phyloP scores from a whole-genome alignment of 92 coral and sea anemone species.

The Isaurus tuberculatus region DNA sequence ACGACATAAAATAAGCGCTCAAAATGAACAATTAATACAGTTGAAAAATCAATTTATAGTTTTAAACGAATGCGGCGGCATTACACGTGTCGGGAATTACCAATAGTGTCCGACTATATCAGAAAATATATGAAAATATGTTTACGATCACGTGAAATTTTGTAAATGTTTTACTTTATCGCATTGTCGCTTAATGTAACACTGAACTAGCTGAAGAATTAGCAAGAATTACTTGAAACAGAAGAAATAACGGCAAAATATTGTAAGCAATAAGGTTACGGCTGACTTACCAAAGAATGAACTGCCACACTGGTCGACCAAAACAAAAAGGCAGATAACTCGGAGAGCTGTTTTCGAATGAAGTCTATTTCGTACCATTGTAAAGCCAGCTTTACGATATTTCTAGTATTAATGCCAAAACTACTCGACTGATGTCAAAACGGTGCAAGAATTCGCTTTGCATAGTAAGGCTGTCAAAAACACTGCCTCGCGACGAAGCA shows the following conservation, averaged over 20 bases:
- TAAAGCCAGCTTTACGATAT: background rate
- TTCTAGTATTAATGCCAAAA: background rate
- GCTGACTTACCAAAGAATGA: background rate
- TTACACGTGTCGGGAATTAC: too few species aligned
- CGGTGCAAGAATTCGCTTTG: background rate
- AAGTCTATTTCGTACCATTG: background rate
- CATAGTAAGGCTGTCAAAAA: background rate
- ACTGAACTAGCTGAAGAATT: background rate
- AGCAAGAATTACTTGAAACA: background rate
- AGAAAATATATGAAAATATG: too few species aligned
- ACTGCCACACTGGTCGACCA: background rate
- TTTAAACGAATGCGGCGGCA: too few species aligned
- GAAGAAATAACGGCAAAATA: background rate
- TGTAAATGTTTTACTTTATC: background rate
- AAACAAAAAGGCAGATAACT: background rate
- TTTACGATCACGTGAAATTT: background rate
- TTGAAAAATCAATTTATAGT: too few species aligned
- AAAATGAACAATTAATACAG: too few species aligned
- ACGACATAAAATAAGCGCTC: too few species aligned
- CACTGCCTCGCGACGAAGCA: constrained; percentile 6
- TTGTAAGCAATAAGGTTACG: background rate
- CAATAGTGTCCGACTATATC: too few species aligned
- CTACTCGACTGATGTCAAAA: background rate
- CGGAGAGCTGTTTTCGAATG: constrained; percentile 12
- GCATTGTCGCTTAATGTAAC: background rate